Conservation (phyloP, 2,113 vertebrate genomes). For the Cephalopholis sonnerati region DNA sequence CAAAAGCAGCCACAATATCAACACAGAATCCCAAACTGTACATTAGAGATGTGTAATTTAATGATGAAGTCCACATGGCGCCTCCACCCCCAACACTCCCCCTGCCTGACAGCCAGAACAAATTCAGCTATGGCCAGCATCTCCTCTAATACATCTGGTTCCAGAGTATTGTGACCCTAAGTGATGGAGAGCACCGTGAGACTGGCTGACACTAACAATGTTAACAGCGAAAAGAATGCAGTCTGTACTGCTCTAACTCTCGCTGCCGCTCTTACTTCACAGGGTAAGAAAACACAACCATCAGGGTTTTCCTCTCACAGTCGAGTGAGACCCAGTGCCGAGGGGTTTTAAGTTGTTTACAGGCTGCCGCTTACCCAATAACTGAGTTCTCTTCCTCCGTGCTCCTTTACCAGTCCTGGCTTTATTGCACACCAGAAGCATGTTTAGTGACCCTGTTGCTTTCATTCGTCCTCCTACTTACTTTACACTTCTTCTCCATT, state of each 20-base stretch:
- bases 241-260: constrained; percentile 61
- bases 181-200: constrained; percentile 80
- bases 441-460: constrained; percentile 60
- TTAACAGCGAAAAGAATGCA: constrained; percentile 75
- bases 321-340: constrained; percentile 54
- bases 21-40: constrained; percentile 7
- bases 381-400: constrained; percentile 61
- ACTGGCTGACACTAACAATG: constrained; percentile 81
- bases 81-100: not conserved
- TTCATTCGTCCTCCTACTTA: constrained; percentile 42
- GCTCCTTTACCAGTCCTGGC: constrained; percentile 40
- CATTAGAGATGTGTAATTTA: constrained; percentile 26
- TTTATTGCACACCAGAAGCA: constrained; percentile 69
- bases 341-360: constrained; percentile 81
- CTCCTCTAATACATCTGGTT: constrained; percentile 75
- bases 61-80: constrained; percentile 35
- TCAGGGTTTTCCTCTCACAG: constrained; percentile 62
- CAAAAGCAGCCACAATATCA: constrained; percentile 14
- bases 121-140: constrained; percentile 50
- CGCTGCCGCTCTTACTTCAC: constrained; percentile 57
- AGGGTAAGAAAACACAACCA: constrained; percentile 62
- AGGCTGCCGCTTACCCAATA: constrained; percentile 77
- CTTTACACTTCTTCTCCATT: constrained; percentile 47
- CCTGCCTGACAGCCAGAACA: constrained; percentile 56
- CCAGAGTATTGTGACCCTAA: constrained; percentile 78